phyloP scores from a whole-genome alignment of 1,140 invertebrate species.

The Bicyclus anynana region DNA sequence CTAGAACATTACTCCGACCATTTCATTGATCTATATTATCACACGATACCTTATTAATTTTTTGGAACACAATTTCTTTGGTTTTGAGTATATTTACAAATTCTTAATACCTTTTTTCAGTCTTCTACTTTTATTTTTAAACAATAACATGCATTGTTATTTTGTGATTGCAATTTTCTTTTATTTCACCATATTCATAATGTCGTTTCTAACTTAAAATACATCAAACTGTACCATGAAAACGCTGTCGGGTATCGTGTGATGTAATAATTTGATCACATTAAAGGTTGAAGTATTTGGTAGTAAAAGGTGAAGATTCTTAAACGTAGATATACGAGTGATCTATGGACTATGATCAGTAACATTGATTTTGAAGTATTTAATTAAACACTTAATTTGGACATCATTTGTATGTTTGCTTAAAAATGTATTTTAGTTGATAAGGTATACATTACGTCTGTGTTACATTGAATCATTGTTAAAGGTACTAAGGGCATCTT shows the following conservation, averaged over 20 bases:
- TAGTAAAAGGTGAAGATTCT: conserved; percentile 3
- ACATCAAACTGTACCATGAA: too few relatives aligned
- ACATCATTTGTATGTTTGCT: conserved; percentile 15
- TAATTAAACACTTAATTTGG: conserved; percentile 26
- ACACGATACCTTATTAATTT: neutral
- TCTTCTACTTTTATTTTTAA: too few relatives aligned
- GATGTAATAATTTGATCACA: neutral
- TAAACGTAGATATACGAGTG: conserved; percentile 4
- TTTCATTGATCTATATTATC: conserved; percentile 3
- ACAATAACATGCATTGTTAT: too few relatives aligned
- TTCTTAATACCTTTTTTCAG: too few relatives aligned
- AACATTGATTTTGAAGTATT: conserved; percentile 25
- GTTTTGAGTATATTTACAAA: too few relatives aligned
- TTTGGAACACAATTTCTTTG: too few relatives aligned
- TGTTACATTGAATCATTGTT: neutral
- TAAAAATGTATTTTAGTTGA: conserved; percentile 12
- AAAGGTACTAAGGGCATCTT: neutral
- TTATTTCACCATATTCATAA: too few relatives aligned
- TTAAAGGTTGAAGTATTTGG: conserved; percentile 7
- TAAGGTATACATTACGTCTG: neutral
- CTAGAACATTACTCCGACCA: conserved; percentile 22
- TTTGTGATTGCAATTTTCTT: too few relatives aligned
- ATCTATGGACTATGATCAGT: conserved; percentile 17
- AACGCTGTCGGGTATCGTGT: neutral
- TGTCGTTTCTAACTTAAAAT: too few relatives aligned